Evolutionary conservation across 2,113 vertebrate genomes (phyloP), one percentile per base, ranked within the genome.

Genomic region (Erythrocercus mccallii): DNA sequence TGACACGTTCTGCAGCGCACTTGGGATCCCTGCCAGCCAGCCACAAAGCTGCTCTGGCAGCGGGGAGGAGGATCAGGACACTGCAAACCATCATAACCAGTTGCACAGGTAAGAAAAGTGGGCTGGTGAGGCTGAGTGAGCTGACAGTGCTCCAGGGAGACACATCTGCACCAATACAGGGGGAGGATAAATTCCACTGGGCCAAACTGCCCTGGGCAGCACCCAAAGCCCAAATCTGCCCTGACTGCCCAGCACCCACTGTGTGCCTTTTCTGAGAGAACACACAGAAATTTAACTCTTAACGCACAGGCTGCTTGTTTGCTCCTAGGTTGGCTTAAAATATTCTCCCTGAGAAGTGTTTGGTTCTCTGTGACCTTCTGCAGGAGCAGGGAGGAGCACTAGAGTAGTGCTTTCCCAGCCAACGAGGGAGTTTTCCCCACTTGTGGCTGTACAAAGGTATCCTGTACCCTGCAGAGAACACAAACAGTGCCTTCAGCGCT

Each of bases 81-180:
- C 31, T 5, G 56, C 44, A 38, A 33, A 23, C 11, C 17, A 4
- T 0, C 23, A 20, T 17, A 28, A 9, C 31, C 17, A 13, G 33
- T 1, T 13, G 25, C 33, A 20, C 17, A 38, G 48, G 19, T 11
- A 8, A 24, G 20, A 22, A 13, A 20, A 56, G 1, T 0, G n/a
- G 50, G 31, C 25, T 60, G 0, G 0, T 1, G 27, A 35, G 74
- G 38, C 44, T 2, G 1, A 37, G n/a, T 1, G 5, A 31, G 15
- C 22, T 23, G 54, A 11, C 28, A 5, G 22, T 0, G 17, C 2
- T 2, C 4, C 2, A 14, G 12, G 62, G 38, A 62, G 18, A 13
- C 12, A 2, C 0, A 4, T 24, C 12, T 23, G 7, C 27, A 25
- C 1, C 6, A 20, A 19, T 8, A 9, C 33, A 12, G 57, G 1